phyloP scores from a whole-genome alignment of 2,113 vertebrate genomes.

The Burhinus bistriatus region DNA sequence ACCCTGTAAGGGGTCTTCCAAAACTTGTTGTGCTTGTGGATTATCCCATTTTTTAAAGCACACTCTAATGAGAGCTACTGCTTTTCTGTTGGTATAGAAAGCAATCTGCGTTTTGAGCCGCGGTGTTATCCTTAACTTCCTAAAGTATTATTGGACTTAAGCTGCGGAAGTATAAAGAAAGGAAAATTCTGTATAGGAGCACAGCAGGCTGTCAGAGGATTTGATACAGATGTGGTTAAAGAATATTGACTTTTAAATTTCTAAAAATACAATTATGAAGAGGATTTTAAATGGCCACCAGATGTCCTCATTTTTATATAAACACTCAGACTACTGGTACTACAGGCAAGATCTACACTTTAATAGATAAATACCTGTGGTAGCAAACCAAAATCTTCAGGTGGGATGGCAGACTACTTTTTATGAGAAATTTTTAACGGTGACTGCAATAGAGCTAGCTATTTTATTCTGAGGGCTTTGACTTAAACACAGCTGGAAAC shows the following conservation, averaged over 20 bases:
- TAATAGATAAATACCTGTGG: not conserved
- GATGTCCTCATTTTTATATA: conserved; percentile 51
- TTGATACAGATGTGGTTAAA: not conserved
- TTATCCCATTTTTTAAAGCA: not conserved
- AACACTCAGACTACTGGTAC: not conserved
- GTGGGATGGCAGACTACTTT: not conserved
- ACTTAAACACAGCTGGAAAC: not conserved
- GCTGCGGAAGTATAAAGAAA: not conserved
- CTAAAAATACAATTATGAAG: not conserved
- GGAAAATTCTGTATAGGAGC: not conserved
- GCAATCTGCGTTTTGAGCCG: not conserved
- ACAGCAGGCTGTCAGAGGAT: not conserved
- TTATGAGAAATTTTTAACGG: not conserved
- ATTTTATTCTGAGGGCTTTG: not conserved
- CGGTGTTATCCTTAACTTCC: not conserved
- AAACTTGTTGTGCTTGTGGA: fast-evolving
- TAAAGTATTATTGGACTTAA: not conserved
- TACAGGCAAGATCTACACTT: not conserved
- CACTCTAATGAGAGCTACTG: fast-evolving
- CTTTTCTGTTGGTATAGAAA: not conserved
- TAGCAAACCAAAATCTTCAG: not conserved
- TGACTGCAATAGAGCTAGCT: not conserved
- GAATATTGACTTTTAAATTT: not conserved
- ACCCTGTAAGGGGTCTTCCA: not conserved
- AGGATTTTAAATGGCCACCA: conserved; percentile 45